Base-by-base conservation (phyloP, 2,888 invertebrate species). In the Gasteruption jaculator region DNA sequence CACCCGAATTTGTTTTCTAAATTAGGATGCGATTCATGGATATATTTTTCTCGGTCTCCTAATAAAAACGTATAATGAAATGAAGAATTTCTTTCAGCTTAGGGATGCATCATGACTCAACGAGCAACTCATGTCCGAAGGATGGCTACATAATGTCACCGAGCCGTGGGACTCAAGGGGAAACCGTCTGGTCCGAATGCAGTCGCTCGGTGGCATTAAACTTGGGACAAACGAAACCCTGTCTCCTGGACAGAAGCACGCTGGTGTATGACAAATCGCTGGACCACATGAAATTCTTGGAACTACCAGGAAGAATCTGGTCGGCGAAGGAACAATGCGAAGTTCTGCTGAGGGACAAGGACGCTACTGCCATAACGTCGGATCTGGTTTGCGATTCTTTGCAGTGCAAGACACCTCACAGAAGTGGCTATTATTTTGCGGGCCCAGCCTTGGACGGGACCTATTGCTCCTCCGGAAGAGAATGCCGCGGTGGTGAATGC, bases 381-480 rank as follows among this genome's bases (percentile, higher is more conserved):
- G 34, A 47, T 31, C 14, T 72, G 20, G 74, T 79, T 46, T 88
- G 87, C 63, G 74, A 77, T 43, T 83, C 82, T 65, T 72, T 87
- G 34, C 78, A 81, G 50, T 88, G 87, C 60, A 78, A 80, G 58
- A 81, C 83, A 12, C 86, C 86, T 21, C 81, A 83, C 60, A 76
- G 83, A 35, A 78, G 80, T 43, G 86, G 86, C 8, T 84, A 78
- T 71, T 87, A 85, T 65, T 81, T 80, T 62, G 83, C 87, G 2
- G 88, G 88, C 1, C 89, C 89, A 0, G 89, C 89, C n/a, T 70
- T 90, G 20, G 86, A 88, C 46, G 89, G 89, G 30, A 89, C 88
- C 1, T 68, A 77, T 14, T 90, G 89, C 61, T 86, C 83, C 7
- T 63, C 67, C 0, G 73, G 73, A 43, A 80, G 76, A 74, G 84